Evolutionary conservation across 2,888 invertebrate genomes (phyloP), one percentile per base, ranked within the genome.

Genomic region (Orchesella flavescens): DNA sequence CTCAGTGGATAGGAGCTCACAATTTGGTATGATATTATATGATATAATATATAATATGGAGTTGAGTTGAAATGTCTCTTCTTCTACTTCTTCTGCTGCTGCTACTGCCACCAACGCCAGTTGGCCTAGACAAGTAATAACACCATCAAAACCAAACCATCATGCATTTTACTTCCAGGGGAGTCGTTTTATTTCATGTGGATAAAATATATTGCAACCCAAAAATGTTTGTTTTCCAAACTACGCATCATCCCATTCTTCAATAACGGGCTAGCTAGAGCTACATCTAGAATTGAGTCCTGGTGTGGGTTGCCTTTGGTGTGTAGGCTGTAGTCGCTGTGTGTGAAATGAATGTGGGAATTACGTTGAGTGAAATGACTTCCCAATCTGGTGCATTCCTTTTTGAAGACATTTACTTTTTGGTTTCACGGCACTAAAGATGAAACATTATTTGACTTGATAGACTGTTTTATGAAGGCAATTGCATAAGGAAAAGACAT

Each of bases 61-160:
- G 49, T 12, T 49, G 3, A 12, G 63, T 12, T 9, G 34, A 59
- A 59, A 59, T 17, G 49, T 49, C 34, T 34, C 34, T 59, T 46
- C 12, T 57, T n/a, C 17, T 7, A 57, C 12, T 57, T n/a, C 15
- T 10, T n/a, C 17, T 57, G 12, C 17, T n/a, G n/a, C n/a, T n/a
- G n/a, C n/a, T n/a, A n/a, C 12, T 57, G 57, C 57, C 15, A 12
- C 57, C 17, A 10, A 57, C 44, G 72, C 49, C 80, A 80, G 80
- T 65, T 80, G 80, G 73, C 34, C 44, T 43, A 66, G 80, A 80
- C 80, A 79, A 63, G 78, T 79, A 72, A 66, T 80, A 80, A 73
- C 66, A 73, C 73, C 80, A 80, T 79, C 78, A 34, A n/a, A n/a
- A 34, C 34, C 34, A 34, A 4, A 2, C 34, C 7, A 34, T 7